A percentile compares a stretch with the other conserved stretches of the same genome.
These are phyloP conservation scores for Propithecus perrieri DNA, from an alignment of 2,797 vertebrate species.

Conservation along the genomic window DNA sequence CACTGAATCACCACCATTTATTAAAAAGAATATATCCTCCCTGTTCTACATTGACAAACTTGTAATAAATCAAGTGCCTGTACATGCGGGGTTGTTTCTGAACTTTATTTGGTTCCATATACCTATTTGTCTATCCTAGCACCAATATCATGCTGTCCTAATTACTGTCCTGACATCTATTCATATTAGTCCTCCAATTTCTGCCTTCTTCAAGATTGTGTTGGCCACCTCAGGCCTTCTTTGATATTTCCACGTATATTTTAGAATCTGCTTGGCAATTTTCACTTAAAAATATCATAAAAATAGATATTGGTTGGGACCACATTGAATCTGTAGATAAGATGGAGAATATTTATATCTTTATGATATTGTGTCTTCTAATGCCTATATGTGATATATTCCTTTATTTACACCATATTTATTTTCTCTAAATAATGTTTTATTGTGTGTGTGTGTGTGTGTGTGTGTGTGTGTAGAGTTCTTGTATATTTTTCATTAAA, in stretches of 20 bases:
- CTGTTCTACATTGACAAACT: not conserved
- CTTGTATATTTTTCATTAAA: not conserved
- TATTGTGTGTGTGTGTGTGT: not conserved
- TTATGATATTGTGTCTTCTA: not conserved
- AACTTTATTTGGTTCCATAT: not conserved
- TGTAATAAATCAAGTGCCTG: not conserved
- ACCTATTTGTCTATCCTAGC: not conserved
- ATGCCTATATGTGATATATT: not conserved
- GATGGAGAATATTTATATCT: not conserved
- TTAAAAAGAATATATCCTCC: not conserved
- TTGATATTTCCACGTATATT: not conserved
- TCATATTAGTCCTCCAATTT: not conserved
- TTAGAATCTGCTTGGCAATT: not conserved
- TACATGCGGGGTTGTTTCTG: not conserved
- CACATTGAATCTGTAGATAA: not conserved
- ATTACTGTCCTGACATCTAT: not conserved
- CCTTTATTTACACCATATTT: not conserved
- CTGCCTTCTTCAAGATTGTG: not conserved
- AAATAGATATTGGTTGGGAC: not conserved
- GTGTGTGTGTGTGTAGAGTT: not conserved
- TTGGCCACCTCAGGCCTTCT: not conserved
- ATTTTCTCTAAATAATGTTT: constrained; percentile 2
- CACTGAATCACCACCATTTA: not conserved
- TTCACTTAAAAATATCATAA: not conserved
- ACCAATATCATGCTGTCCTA: not conserved